Evolutionary conservation across 2,888 invertebrate genomes (phyloP).

Genomic region (Trichogramma evanescens): DNA sequence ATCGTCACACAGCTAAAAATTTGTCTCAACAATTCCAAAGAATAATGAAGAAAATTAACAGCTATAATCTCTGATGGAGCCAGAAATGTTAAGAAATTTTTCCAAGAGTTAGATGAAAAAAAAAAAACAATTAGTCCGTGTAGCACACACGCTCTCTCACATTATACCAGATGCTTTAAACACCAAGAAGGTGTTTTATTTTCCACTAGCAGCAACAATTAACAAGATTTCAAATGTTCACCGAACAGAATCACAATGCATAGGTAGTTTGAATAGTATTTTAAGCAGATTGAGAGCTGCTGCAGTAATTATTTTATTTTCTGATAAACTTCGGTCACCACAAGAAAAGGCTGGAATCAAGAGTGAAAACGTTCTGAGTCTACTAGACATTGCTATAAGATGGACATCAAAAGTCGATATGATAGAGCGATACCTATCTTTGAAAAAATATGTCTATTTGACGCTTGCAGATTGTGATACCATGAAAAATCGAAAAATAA

Average conservation of each 20-base stretch:
- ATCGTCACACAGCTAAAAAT: slow-evolving; percentile 21
- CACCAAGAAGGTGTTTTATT: background rate
- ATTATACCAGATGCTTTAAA: background rate
- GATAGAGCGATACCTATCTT: background rate
- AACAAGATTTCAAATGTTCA: background rate
- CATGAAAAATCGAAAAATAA: too few relatives aligned
- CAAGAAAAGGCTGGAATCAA: background rate
- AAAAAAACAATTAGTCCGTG: background rate
- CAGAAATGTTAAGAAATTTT: background rate
- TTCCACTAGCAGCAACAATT: background rate
- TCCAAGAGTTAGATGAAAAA: background rate
- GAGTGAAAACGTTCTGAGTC: background rate
- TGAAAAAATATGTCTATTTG: background rate
- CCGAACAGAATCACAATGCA: background rate
- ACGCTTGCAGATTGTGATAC: background rate
- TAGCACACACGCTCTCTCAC: background rate
- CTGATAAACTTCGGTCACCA: background rate
- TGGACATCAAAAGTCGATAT: background rate
- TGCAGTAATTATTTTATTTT: background rate
- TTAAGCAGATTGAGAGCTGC: background rate
- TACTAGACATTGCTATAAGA: background rate
- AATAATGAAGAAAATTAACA: background rate
- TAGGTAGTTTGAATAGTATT: background rate
- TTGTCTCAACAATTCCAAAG: background rate
- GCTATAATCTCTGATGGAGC: background rate